Percentiles rank a stretch among this genome's conserved stretches.
These are phyloP conservation scores for Burhinus oedicnemus DNA, from an alignment of 2,113 vertebrate genomes.

Conservation along the genomic window DNA sequence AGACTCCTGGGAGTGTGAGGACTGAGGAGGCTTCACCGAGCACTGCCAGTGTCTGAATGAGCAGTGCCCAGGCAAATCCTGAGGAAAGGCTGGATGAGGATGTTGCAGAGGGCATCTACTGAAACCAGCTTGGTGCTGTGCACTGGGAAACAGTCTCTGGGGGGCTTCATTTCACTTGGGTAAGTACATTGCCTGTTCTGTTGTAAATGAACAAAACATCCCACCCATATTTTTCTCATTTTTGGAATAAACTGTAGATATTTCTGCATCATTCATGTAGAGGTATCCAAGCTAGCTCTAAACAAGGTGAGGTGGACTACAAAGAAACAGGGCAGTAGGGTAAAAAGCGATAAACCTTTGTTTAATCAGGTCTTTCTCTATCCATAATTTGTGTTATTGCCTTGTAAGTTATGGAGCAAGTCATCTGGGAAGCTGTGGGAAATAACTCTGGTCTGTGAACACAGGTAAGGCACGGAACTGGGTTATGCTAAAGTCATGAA, in stretches of 20 bases:
- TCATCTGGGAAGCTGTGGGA: neutral
- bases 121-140: neutral
- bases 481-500: neutral
- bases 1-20: neutral
- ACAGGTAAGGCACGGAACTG: neutral
- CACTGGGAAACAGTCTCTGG: neutral
- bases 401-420: neutral
- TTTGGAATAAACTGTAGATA: neutral
- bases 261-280: neutral
- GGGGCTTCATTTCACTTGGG: neutral
- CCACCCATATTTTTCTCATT: neutral
- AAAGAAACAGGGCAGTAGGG: neutral
- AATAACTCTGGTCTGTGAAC: neutral
- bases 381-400: neutral
- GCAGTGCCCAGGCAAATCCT: no score
- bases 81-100: neutral
- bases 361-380: neutral
- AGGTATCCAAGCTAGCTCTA: neutral
- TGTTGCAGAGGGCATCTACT: neutral
- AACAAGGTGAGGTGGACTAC: neutral
- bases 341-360: neutral
- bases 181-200: neutral
- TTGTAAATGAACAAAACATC: neutral
- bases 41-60: fast-evolving
- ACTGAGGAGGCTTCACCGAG: neutral